These are phyloP conservation scores for Gallinago solitaria DNA, from an alignment of 2,797 vertebrate species.

Conservation along the genomic window DNA sequence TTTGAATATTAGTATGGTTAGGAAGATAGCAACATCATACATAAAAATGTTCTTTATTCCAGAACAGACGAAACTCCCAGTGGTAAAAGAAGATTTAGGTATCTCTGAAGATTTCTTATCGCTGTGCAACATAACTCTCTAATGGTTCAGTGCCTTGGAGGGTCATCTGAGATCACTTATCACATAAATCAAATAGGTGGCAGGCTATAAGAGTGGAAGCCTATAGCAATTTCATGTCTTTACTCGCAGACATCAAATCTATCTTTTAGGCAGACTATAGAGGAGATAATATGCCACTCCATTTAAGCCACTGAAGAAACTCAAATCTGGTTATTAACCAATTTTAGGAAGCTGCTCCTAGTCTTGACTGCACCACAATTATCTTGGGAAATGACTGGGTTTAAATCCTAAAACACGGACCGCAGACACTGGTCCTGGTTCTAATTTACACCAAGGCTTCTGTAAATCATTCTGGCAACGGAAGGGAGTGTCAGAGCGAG, in stretches of 20 bases:
- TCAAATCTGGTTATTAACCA: slow-evolving; percentile 52
- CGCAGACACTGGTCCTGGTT: neutral
- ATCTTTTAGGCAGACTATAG: slow-evolving; percentile 63
- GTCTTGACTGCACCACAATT: slow-evolving; percentile 38
- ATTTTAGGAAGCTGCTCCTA: slow-evolving; percentile 28
- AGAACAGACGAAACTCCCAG: slow-evolving; percentile 62
- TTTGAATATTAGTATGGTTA: slow-evolving; percentile 70
- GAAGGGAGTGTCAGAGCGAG: neutral
- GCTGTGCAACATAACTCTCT: slow-evolving; percentile 67
- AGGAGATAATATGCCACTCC: slow-evolving; percentile 58
- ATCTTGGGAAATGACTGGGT: slow-evolving; percentile 25
- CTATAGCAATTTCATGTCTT: slow-evolving; percentile 67
- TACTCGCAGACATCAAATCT: slow-evolving; percentile 64
- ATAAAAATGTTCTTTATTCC: slow-evolving; percentile 67
- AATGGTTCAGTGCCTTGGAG: slow-evolving; percentile 73
- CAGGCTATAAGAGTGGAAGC: slow-evolving; percentile 59
- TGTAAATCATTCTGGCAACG: slow-evolving; percentile 21
- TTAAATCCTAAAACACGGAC: slow-evolving; percentile 9
- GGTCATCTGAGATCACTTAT: slow-evolving; percentile 72
- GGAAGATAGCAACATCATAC: slow-evolving; percentile 70
- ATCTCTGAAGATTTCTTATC: slow-evolving; percentile 77
- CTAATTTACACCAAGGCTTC: slow-evolving; percentile 1
- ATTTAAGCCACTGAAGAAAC: slow-evolving; percentile 49
- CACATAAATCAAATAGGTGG: slow-evolving; percentile 74
- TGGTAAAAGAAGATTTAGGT: slow-evolving; percentile 72